Conservation (phyloP, 2,113 vertebrate genomes). For the Vimba vimba region DNA sequence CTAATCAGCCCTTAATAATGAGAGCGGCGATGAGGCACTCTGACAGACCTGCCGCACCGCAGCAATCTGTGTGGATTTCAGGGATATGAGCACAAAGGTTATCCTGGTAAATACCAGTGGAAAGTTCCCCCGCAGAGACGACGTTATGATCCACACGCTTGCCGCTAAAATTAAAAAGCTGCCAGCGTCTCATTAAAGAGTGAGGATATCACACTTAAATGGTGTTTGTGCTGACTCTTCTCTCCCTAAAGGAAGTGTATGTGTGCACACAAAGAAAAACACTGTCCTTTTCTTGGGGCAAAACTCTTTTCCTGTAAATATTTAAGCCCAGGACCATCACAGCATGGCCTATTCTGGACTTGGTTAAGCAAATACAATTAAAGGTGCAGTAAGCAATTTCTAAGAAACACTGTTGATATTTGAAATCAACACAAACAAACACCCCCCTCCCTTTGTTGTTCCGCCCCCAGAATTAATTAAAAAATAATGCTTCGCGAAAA, state of each 20-base stretch:
- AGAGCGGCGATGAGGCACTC: conserved; percentile 72
- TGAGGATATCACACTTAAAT: neutral
- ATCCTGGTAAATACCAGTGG: conserved; percentile 40
- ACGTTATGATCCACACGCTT: conserved; percentile 22
- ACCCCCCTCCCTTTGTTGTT: no score
- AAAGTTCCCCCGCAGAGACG: conserved; percentile 31
- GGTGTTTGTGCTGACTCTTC: neutral
- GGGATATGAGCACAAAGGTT: conserved; percentile 44
- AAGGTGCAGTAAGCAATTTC: no score
- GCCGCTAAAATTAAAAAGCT: conserved; percentile 35
- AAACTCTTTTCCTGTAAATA: neutral
- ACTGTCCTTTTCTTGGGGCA: neutral
- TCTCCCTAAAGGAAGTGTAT: neutral
- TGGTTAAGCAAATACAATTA: neutral
- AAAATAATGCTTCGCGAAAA: no score
- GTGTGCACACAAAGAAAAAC: neutral
- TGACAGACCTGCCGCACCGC: conserved; percentile 70
- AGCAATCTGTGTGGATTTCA: conserved; percentile 34
- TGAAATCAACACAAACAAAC: no score
- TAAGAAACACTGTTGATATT: no score
- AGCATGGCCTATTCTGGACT: neutral
- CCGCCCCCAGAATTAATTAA: no score
- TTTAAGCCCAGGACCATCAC: neutral
- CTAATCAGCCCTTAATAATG: conserved; percentile 75
- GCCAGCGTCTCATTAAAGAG: conserved; percentile 29